A percentile compares a stretch with the other conserved stretches of the same genome.
Evolutionary conservation across 2,888 invertebrate species (phyloP).

Genomic region (Cephonodes hylas): DNA sequence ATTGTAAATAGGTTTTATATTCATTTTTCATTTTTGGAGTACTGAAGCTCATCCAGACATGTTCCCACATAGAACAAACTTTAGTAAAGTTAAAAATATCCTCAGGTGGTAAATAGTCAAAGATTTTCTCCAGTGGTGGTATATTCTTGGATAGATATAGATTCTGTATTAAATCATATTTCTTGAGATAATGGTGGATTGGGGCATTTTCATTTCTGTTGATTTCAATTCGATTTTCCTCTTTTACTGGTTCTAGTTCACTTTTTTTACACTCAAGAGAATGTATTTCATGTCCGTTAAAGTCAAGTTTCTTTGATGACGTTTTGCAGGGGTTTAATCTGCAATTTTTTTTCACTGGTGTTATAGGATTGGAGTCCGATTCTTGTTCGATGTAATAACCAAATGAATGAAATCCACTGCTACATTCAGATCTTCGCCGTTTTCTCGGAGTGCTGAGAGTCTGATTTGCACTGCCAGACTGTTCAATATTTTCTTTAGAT

Average conservation of each 20-base stretch:
- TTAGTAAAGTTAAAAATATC: constrained; percentile 65
- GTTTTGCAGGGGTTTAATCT: constrained; percentile 55
- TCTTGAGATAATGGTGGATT: constrained; percentile 53
- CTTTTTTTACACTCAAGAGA: constrained; percentile 61
- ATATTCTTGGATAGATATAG: constrained; percentile 49
- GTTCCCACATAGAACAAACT: constrained; percentile 63
- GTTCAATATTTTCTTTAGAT: constrained; percentile 52
- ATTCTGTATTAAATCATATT: constrained; percentile 66
- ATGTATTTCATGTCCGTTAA: constrained; percentile 48
- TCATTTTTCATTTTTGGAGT: constrained; percentile 49
- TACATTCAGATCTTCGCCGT: background rate
- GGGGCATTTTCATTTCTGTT: constrained; percentile 44
- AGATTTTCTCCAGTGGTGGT: constrained; percentile 61
- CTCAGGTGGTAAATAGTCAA: constrained; percentile 58
- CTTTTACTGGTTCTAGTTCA: constrained; percentile 42
- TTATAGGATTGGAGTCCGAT: constrained; percentile 58
- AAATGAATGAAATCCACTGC: constrained; percentile 8
- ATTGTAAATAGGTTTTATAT: constrained; percentile 48
- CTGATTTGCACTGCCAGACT: constrained; percentile 45
- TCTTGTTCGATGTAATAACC: constrained; percentile 25
- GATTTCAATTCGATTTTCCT: constrained; percentile 31
- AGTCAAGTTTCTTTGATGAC: constrained; percentile 59
- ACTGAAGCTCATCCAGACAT: constrained; percentile 55
- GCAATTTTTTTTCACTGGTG: constrained; percentile 68
- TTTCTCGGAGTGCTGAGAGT: constrained; percentile 44